Base-by-base conservation (phyloP, 1,140 invertebrate species). In the Lucilia cuprina region DNA sequence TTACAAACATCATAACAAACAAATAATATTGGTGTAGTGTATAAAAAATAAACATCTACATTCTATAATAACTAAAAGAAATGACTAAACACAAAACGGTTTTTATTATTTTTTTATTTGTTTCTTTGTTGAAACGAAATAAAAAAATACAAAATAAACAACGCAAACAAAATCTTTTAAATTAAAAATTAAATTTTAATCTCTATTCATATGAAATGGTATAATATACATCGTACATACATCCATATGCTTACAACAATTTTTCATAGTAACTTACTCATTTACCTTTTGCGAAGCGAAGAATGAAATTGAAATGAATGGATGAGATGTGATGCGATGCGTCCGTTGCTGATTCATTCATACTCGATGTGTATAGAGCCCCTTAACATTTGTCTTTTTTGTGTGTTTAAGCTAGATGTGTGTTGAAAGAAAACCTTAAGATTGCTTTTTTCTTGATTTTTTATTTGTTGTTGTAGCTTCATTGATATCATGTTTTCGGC, bases 121-220 rank as follows among this genome's bases (percentile, higher is more conserved):
- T 70, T 70, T 21, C 65, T 70, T 70, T 70, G n/a, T 70, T 70
- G 5, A 70, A 65, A 65, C 9, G 49, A 49, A 49, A n/a, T n/a
- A n/a, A n/a, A 49, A 49, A 17, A 55, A 55, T 3, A 17, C 13
- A 60, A 60, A 60, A 17, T 60, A 60, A 60, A 60, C 55, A 70
- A 70, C 17, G 50, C 12, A 55, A 55, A 55, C 50, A 70, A 70
- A 70, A 70, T 21, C 21, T 70, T 25, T 70, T 19, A 70, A 70
- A 70, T 70, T 70, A 70, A 70, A 70, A 70, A 70, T 70, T 70
- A 70, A 70, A 70, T 70, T 70, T 70, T 70, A 70, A 70, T 70
- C 65, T 70, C 65, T 70, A 70, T 70, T 70, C 65, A 70, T 70
- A 70, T 70, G 65, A 70, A 60, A 70, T 70, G 65, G 65, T 21